phyloP scores from a whole-genome alignment of 2,113 vertebrate species.

The Megatriorchis doriae region DNA sequence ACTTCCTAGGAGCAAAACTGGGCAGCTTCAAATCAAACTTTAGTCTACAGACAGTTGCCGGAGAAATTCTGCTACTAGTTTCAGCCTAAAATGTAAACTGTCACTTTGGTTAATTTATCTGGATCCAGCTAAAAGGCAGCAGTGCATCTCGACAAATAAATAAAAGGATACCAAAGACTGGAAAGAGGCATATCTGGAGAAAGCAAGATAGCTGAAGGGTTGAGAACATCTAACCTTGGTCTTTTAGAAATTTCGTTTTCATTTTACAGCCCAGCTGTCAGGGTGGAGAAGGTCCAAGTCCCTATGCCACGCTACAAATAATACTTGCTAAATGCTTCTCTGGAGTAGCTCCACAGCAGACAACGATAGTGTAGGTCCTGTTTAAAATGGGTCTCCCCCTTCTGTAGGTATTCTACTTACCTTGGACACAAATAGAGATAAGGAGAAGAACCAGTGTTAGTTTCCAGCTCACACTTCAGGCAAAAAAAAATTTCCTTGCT shows the following conservation, averaged over 20 bases:
- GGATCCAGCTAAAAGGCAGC: background rate
- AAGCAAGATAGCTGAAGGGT: background rate
- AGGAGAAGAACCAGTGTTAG: background rate
- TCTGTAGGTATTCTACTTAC: background rate
- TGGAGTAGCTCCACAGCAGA: background rate
- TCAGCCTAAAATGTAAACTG: background rate
- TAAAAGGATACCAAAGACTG: background rate
- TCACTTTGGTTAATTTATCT: background rate
- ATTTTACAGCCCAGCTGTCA: background rate
- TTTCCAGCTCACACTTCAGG: background rate
- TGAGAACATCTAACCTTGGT: background rate
- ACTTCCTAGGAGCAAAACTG: background rate
- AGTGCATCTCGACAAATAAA: background rate
- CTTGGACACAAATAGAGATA: background rate
- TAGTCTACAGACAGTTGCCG: background rate
- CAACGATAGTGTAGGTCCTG: background rate
- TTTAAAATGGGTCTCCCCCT: background rate
- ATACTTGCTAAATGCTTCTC: background rate
- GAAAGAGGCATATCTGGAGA: background rate
- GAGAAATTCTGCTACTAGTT: background rate
- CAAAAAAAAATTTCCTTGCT: background rate
- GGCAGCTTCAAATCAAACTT: background rate
- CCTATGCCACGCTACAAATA: background rate
- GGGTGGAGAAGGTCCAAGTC: background rate
- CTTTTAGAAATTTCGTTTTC: background rate